Evolutionary conservation across 2,797 vertebrate species (phyloP), one percentile per base, ranked within the genome.

Genomic region (Eidolon dupreanum): DNA sequence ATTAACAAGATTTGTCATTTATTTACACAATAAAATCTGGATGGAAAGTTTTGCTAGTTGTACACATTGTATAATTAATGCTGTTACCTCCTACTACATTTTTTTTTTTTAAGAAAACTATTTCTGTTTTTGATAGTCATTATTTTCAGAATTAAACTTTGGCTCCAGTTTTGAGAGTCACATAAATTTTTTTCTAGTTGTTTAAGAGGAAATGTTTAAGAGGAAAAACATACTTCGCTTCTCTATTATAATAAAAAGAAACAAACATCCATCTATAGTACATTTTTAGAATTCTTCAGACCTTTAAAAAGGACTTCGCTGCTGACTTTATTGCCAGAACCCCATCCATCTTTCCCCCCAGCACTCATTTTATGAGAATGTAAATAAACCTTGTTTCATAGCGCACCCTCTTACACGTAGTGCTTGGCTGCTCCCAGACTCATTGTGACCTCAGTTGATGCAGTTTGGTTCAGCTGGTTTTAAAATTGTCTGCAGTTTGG

Each of bases 71-170:
- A 3, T 91, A 63, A 94, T 57, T 70, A 90, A 83, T n/a, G 4
- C 33, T 78, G 6, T 41, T 51, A 36, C 43, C 22, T 63, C 78
- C 15, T 7, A 84, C 46, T 8, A 22, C 6, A 8, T 68, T 31
- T 24, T 24, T 88, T 38, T 74, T 16, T 31, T 41, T 38, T 3
- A 63, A 61, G 22, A 31, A 36, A 63, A 65, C 19, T 41, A 63
- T 71, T 88, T 94, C 13, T 24, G 49, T 78, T 85, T 92, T 82
- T 51, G 41, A 85, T 15, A 5, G 59, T 81, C 20, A 59, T 88
- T 92, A 85, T 71, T 93, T 97, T 95, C 55, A 95, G 19, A 94
- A 73, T 75, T 91, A 93, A 91, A 81, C 26, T 71, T n/a, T 59
- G 16, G 28, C 31, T 96, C 71, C 49, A 81, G 41, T 85, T 95